Base-by-base conservation (phyloP, 2,888 invertebrate genomes). In the Pyrrhia umbra region DNA sequence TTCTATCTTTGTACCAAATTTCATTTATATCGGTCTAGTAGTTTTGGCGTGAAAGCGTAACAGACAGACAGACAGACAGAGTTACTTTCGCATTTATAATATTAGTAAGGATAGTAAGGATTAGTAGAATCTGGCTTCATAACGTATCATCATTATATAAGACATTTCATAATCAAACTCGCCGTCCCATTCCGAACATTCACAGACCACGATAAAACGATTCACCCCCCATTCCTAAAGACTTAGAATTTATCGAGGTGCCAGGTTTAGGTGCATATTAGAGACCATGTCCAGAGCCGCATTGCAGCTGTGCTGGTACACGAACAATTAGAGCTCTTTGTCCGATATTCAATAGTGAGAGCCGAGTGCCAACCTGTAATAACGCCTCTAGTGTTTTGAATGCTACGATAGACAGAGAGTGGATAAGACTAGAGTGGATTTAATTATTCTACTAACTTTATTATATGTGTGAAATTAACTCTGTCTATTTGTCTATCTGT, bases 281-380 rank as follows among this genome's bases (percentile, higher is more conserved):
- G 60, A 51, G 69, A 61, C 71, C 23, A 30, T 39, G 37, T 39
- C 61, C 42, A 34, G 67, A 76, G 77, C 81, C 76, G 85, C 83
- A 86, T 79, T 86, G 82, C 82, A 79, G 81, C 65, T 64, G 71
- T 66, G 77, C 60, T 67, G 64, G 79, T 73, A 73, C 82, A 85
- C 86, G 90, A 90, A 88, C 92, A 93, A 93, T 93, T 92, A 93
- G 88, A 87, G 79, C 85, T 86, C 92, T 92, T 92, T 93, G 93
- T 93, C 89, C 91, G 77, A 91, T 93, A 92, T 92, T 92, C 90
- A 92, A 92, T 91, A 90, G 90, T 82, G 84, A 63, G 46, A 43
- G 69, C 71, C 80, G 78, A 87, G 87, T 85, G 85, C 85, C 80
- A 78, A 73, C 83, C 87, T 85, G 83, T 85, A 86, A 89, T 88